A percentile compares a stretch with the other conserved stretches of the same genome.
phyloP scores from a whole-genome alignment of 2,888 invertebrate genomes.

The Mesorhabditis belari region DNA sequence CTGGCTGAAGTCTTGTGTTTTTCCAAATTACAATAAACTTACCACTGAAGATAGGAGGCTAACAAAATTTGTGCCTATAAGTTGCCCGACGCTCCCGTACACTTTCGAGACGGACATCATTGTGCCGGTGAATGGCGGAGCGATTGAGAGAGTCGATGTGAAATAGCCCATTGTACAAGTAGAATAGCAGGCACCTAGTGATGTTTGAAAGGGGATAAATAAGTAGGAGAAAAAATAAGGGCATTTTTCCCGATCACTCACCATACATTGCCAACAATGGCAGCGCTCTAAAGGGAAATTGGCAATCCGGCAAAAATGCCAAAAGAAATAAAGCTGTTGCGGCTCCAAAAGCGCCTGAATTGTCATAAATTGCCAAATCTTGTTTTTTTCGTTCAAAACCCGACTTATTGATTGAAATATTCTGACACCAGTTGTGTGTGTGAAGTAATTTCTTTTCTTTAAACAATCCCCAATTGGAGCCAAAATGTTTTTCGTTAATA shows the following conservation, averaged over 20 bases:
- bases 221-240: background rate
- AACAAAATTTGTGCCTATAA: background rate
- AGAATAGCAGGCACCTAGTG: background rate
- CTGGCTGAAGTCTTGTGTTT: background rate
- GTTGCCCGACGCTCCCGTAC: background rate
- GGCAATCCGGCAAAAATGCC: background rate
- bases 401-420: background rate
- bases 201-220: too few species aligned
- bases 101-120: background rate
- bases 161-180: background rate
- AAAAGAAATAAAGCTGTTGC: background rate
- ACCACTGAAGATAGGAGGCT: background rate
- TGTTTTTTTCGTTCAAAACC: too few species aligned
- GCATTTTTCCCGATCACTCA: background rate
- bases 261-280: background rate
- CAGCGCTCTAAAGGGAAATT: background rate
- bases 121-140: background rate
- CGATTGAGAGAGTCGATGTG: background rate
- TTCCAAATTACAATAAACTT: background rate
- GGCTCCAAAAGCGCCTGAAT: background rate
- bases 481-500: background rate
- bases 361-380: background rate
- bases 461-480: background rate
- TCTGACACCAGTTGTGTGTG: background rate
- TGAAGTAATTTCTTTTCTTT: background rate